Conservation (phyloP, 2,797 vertebrate genomes). For the Tokudaia tokunoshimensis region DNA sequence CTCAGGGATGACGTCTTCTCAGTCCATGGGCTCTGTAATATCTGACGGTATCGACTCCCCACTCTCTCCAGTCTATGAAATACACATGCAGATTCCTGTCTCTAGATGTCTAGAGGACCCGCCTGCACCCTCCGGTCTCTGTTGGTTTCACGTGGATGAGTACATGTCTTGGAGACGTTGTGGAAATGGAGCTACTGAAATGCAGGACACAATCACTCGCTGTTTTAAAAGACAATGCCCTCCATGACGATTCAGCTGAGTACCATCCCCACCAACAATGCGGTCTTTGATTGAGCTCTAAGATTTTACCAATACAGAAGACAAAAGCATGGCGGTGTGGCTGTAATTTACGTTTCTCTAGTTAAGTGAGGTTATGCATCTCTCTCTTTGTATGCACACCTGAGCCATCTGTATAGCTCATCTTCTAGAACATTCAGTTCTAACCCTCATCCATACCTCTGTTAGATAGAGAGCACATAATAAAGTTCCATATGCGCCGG, state of each 20-base stretch:
- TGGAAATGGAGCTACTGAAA: conserved; percentile 37
- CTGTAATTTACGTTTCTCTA: conserved; percentile 15
- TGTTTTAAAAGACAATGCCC: neutral
- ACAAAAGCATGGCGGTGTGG: neutral
- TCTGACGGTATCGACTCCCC: neutral
- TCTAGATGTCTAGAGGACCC: neutral
- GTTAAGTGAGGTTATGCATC: neutral
- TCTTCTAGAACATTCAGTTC: neutral
- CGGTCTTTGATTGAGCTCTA: neutral
- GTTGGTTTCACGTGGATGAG: neutral
- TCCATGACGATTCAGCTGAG: neutral
- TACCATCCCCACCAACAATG: neutral
- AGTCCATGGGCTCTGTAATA: neutral
- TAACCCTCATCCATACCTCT: neutral
- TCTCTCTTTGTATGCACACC: neutral
- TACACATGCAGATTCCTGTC: neutral
- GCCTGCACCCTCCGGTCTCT: neutral
- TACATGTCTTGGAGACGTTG: neutral
- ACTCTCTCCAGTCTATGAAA: no score
- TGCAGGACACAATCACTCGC: neutral
- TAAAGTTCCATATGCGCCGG: neutral
- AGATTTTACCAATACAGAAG: neutral
- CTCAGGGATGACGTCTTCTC: neutral
- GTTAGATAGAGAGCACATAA: neutral
- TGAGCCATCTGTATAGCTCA: conserved; percentile 6